A percentile compares a stretch with the other conserved stretches of the same genome.
Evolutionary conservation across 2,113 vertebrate genomes (phyloP).

Genomic region (Chiloscyllium plagiosum): DNA sequence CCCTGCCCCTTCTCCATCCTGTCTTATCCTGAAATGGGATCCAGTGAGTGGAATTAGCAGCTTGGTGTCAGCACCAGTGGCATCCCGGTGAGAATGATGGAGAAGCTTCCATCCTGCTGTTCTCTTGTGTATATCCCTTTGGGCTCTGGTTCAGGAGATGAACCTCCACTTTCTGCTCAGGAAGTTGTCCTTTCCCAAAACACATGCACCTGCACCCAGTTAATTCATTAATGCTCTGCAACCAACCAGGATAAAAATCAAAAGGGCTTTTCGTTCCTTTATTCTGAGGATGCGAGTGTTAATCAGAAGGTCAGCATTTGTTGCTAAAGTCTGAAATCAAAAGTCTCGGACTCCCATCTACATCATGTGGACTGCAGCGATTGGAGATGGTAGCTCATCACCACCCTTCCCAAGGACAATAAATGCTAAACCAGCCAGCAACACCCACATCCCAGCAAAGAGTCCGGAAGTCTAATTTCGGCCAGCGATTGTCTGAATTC

Average conservation of each 20-base stretch:
- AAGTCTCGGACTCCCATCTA: not conserved
- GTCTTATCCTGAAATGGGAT: not conserved
- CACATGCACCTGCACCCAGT: not conserved
- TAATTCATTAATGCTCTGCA: not conserved
- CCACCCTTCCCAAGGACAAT: not conserved
- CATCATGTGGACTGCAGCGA: not conserved
- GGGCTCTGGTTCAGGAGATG: not conserved
- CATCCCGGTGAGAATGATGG: not conserved
- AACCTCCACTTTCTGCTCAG: not conserved
- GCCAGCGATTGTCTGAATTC: not conserved
- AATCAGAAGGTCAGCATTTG: not conserved
- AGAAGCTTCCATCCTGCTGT: not conserved
- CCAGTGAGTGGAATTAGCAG: not conserved
- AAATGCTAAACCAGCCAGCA: not conserved
- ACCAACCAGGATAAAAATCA: not conserved
- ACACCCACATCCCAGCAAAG: not conserved
- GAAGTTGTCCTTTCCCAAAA: not conserved
- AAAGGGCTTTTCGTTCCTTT: not conserved
- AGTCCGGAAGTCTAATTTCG: not conserved
- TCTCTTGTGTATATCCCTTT: not conserved
- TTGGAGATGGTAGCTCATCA: not conserved
- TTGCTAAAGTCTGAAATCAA: not conserved
- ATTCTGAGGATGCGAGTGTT: not conserved
- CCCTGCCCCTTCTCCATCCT: not conserved
- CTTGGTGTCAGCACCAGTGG: not conserved